phyloP scores from a whole-genome alignment of 2,797 vertebrate species.

The Steatocranus sp. region DNA sequence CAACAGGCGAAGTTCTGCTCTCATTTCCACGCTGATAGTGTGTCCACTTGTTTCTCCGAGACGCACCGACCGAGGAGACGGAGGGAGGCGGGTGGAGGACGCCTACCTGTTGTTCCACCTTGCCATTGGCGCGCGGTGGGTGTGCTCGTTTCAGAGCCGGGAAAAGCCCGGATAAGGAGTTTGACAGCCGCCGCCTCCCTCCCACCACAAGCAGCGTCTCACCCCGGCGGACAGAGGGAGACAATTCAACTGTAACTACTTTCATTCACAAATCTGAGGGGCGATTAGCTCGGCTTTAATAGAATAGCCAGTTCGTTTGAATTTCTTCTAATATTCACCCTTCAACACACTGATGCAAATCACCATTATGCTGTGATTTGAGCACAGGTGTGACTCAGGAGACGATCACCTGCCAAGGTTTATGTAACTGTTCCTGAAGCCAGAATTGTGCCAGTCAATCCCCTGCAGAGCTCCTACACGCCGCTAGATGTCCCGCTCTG shows the following conservation, averaged over 20 bases:
- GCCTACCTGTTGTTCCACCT: conserved; percentile 67
- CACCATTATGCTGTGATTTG: background rate
- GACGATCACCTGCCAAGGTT: background rate
- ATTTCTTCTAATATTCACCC: background rate
- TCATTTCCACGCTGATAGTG: background rate
- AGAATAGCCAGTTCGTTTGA: background rate
- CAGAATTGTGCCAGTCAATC: conserved; percentile 30
- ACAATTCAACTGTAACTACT: background rate
- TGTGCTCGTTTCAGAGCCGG: background rate
- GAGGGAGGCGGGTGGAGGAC: background rate
- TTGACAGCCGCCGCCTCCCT: background rate
- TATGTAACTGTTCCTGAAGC: conserved; percentile 19
- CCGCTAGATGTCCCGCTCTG: conserved; percentile 4
- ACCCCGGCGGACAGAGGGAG: background rate
- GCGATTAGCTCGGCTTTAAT: background rate
- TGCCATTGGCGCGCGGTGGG: conserved; percentile 15
- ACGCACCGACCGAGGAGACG: background rate
- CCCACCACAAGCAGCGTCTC: too few relatives aligned
- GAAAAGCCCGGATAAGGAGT: conserved; percentile 4
- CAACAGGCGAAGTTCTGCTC: background rate
- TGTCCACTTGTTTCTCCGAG: background rate
- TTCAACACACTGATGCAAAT: background rate
- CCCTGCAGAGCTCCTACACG: background rate
- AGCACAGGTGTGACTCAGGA: background rate
- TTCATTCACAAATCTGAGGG: conserved; percentile 37